Evolutionary conservation across 2,888 invertebrate species (phyloP), one percentile per base, ranked within the genome.

Genomic region (Melanostoma mellinum): DNA sequence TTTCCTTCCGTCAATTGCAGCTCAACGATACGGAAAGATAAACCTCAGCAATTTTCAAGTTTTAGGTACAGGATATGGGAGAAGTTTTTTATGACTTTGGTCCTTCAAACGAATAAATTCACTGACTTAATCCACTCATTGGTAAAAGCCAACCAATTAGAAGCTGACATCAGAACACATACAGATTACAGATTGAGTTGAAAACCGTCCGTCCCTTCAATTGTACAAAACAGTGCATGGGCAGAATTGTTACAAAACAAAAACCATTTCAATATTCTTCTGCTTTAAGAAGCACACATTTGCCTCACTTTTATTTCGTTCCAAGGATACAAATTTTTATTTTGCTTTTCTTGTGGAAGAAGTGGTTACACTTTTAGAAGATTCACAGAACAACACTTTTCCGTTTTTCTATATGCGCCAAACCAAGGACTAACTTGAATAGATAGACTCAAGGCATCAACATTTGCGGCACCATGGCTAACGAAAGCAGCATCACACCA

Each of bases 1-100:
- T 75, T 80, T 80, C 63, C 71, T 76, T 76, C 75, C 75, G 71
- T 81, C 76, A 76, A 77, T 81, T 81, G 72, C 67, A 77, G 72
- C 60, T 68, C 76, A 81, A 56, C 58, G 81, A 81, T 67, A 67
- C 81, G 67, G 72, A 77, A 81, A 81, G 76, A 77, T 81, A 81
- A 81, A 61, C 72, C 71, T 71, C 20, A 20, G 56, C 40, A 50
- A 58, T 63, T 68, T 52, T 69, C 10, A 63, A 44, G 40, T 38
- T n/a, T 74, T 56, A 20, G 53, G 58, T 42, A 32, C 52, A 20
- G 46, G 33, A 10, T 44, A 44, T 68, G 42, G 38, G 50, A 53
- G 55, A 40, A 38, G 71, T 81, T 69, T 71, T 60, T 52, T 50
- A 10, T 73, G 48, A 52, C 58, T 40, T 10, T 33, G 60, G 73